Evolutionary conservation across 1,140 invertebrate species (phyloP).

Genomic region (Gonatopus flavifemur): DNA sequence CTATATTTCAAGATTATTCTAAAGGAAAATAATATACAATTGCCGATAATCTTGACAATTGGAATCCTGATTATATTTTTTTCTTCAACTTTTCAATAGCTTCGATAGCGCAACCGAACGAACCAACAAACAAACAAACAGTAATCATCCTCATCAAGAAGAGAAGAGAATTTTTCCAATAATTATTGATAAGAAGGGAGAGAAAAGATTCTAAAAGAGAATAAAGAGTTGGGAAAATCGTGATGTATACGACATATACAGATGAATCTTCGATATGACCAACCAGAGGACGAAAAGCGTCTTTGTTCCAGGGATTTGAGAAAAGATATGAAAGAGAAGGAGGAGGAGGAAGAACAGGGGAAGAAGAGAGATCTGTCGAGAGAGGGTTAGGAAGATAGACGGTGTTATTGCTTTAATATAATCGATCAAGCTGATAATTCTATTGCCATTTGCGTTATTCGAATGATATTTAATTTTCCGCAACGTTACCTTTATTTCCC

Average conservation of each 20-base stretch:
- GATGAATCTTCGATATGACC: too few species aligned
- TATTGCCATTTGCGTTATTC: constrained; percentile 50
- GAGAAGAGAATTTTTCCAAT: constrained; percentile 3
- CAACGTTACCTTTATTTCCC: constrained; percentile 50
- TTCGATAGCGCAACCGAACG: too few species aligned
- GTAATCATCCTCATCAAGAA: too few species aligned
- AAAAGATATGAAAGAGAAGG: neutral
- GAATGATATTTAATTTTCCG: constrained; percentile 57
- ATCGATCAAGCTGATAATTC: constrained; percentile 49
- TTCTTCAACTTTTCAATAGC: too few species aligned
- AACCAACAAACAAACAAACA: too few species aligned
- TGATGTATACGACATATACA: neutral
- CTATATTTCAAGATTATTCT: too few species aligned
- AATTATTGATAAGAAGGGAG: too few species aligned
- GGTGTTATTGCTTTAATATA: constrained; percentile 45
- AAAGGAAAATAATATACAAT: too few species aligned
- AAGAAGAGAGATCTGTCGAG: too few species aligned
- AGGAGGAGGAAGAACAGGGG: constrained; percentile 1
- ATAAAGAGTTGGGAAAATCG: neutral
- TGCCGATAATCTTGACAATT: too few species aligned
- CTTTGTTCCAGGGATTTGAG: neutral
- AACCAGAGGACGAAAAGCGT: neutral
- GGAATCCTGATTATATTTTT: too few species aligned
- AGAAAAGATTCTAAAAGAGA: constrained; percentile 7
- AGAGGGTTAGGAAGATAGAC: constrained; percentile 21